Evolutionary conservation across 1,140 invertebrate genomes (phyloP).

Genomic region (Mya arenaria): DNA sequence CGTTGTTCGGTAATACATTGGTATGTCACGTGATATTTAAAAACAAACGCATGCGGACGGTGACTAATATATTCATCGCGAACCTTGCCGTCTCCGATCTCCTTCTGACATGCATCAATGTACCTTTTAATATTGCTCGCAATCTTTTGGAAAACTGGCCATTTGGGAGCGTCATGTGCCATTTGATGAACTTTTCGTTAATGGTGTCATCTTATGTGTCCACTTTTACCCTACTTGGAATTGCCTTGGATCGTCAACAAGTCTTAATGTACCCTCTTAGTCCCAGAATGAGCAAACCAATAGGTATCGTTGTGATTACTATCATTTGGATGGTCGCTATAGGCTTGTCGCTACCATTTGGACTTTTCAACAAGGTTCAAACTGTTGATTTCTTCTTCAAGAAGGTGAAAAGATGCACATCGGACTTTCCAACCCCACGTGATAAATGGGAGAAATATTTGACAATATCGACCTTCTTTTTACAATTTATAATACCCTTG

Average conservation of each 20-base stretch:
- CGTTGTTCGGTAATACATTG: conserved; percentile 89
- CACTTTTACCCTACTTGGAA: conserved; percentile 82
- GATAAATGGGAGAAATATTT: conserved; percentile 72
- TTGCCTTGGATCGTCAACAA: conserved; percentile 82
- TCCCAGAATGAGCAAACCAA: conserved; percentile 75
- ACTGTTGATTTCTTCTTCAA: conserved; percentile 58
- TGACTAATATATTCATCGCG: conserved; percentile 98
- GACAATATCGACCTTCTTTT: conserved; percentile 80
- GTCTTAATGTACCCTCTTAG: conserved; percentile 82
- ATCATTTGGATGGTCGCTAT: conserved; percentile 81
- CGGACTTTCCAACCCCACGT: conserved; percentile 69
- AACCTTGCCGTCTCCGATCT: conserved; percentile 97
- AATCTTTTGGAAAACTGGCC: conserved; percentile 78
- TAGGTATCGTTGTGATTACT: conserved; percentile 77
- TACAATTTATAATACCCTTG: conserved; percentile 83
- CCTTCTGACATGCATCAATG: conserved; percentile 92
- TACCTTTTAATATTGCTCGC: conserved; percentile 83
- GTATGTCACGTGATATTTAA: conserved; percentile 91
- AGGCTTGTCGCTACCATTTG: conserved; percentile 81
- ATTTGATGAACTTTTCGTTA: conserved; percentile 81
- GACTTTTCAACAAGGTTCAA: conserved; percentile 77
- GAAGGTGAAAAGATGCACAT: conserved; percentile 74
- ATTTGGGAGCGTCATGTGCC: conserved; percentile 81
- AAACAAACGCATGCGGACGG: conserved; percentile 96
- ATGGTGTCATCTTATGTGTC: conserved; percentile 83